Evolutionary conservation across 2,113 vertebrate genomes (phyloP), one percentile per base, ranked within the genome.

Genomic region (Pygoscelis antarcticus): DNA sequence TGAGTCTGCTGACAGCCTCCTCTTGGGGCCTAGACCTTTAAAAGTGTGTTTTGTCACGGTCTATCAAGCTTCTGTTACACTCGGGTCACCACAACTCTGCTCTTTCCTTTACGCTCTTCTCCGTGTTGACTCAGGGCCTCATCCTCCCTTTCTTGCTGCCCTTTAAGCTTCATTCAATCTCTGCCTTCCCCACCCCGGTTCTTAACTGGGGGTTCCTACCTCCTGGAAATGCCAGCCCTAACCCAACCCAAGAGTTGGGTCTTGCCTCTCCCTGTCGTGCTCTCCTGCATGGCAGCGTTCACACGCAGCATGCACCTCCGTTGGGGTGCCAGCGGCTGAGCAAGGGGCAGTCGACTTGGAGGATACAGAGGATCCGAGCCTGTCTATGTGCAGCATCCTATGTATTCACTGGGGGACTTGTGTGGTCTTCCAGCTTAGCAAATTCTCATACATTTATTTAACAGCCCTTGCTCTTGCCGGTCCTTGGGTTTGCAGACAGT

Each of bases 1-100:
- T 12, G 55, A 75, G 57, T 30, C 76, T 94, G 86, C 83, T 92
- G 87, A 78, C 87, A 91, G 83, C 83, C 80, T 81, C 76, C 93
- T 87, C 80, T 84, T 32, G 93, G 83, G 93, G 87, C 91, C 65
- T 57, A 91, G 93, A 26, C 69, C 89, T 93, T 91, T 87, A 60
- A 42, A 74, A 93, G 94, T 75, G 87, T 91, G 60, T 92, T 92
- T 95, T 95, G 93, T 91, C 87, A 94, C 1, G 69, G 77, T 93
- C 96, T 74, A 34, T 93, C 87, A 78, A 91, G 87, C 91, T 92
- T 64, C 52, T 94, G 72, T 96, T 92, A 42, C 85, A 19, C 79
- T 88, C 2, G 13, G 75, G 75, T 96, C 88, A 88, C 62, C 79
- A 76, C 90, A 83, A 3, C 40, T 76, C 79, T 44, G 61, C 84